These are phyloP conservation scores for Apteryx mantelli DNA, from an alignment of 2,113 vertebrate genomes.

Conservation along the genomic window DNA sequence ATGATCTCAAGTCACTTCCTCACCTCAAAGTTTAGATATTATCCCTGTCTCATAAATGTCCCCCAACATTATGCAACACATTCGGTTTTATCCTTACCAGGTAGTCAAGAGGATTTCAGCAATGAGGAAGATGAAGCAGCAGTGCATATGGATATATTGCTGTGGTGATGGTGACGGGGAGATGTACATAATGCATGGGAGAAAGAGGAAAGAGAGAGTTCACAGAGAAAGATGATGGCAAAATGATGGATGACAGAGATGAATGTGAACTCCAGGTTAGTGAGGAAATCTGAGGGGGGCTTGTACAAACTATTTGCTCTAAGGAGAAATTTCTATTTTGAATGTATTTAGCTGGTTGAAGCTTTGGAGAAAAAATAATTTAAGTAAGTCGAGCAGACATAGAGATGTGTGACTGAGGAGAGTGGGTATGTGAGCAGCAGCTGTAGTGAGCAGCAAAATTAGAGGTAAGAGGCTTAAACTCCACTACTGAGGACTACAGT, in stretches of 20 bases:
- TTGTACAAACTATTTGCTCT: background rate
- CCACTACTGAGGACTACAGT: background rate
- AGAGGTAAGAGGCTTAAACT: background rate
- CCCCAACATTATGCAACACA: background rate
- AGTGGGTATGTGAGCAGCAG: background rate
- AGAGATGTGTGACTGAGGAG: background rate
- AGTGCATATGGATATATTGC: background rate
- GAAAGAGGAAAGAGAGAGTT: background rate
- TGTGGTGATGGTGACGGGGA: background rate
- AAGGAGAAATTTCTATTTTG: background rate
- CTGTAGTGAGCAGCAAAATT: background rate
- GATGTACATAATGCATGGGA: background rate
- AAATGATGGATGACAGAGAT: background rate
- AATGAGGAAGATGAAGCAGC: background rate
- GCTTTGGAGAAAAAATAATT: background rate
- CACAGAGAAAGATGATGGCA: background rate
- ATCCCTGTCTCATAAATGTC: background rate
- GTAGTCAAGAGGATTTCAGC: background rate
- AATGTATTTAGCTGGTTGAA: background rate
- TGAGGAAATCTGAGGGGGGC: accelerated
- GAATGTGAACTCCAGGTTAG: background rate
- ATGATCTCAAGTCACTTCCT: background rate
- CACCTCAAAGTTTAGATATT: background rate
- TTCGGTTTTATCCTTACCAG: background rate
- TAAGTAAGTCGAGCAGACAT: background rate